Evolutionary conservation across 1,140 invertebrate genomes (phyloP), one percentile per base, ranked within the genome.

Genomic region (Drosophila leontia): DNA sequence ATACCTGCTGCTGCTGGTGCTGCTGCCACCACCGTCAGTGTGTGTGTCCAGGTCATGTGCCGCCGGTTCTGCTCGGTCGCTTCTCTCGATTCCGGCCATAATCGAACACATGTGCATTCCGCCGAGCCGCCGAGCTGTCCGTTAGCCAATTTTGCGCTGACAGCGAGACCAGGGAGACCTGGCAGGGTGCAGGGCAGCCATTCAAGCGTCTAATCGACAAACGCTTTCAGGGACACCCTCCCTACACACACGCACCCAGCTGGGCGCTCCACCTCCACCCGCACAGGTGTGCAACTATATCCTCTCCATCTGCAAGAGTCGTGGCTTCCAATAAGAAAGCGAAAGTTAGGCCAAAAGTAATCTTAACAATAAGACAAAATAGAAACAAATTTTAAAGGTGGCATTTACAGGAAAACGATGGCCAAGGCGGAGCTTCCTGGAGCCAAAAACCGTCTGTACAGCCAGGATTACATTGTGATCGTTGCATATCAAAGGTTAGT

Each of bases 21-120:
- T 44, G 42, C 23, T n/a, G 15, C 47, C 48, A 32, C 48, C 26
- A 17, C 29, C 35, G 58, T 29, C 53, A 32, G 37, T 42, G 45
- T 35, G 45, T 35, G 50, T 41, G 48, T 51, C 64, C 67, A 55
- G 48, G 67, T 70, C 67, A 70, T 69, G 67, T 55, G 67, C 67
- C 34, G 74, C 19, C 67, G 75, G 86, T 90, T 90, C 85, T 85
- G 86, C 78, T 90, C 78, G 85, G 85, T 85, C 85, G 85, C 75
- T 48, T 85, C 85, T 78, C 75, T 51, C 76, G 32, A 68, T 88
- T 80, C 70, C 70, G 58, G 57, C 75, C 86, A 85, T 91, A 90
- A 88, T 85, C 81, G 86, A 91, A 90, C 86, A 90, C 86, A 90
- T 90, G 78, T 90, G 85, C 64, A 71, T 47, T 29, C 13, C 47